Evolutionary conservation across 2,113 vertebrate species (phyloP).

Genomic region (Micronisus gabar): DNA sequence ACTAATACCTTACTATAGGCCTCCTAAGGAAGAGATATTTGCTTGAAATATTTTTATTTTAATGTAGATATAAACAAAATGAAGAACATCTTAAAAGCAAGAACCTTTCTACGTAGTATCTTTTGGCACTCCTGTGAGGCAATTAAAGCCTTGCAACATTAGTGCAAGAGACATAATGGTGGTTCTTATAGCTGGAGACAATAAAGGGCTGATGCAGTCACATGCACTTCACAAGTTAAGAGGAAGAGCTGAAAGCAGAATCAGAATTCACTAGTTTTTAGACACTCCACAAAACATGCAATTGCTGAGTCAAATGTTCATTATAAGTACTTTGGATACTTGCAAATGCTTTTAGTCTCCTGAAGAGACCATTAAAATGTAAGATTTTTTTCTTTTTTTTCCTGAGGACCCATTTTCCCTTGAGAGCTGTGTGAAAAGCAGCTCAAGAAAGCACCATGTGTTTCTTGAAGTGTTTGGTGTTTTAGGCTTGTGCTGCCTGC

Average conservation of each 20-base stretch:
- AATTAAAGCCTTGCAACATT: neutral
- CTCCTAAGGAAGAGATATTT: neutral
- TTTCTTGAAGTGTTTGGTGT: neutral
- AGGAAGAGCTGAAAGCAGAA: neutral
- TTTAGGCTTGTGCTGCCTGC: neutral
- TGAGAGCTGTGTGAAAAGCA: neutral
- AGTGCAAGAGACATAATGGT: neutral
- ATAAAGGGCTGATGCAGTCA: neutral
- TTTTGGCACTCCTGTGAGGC: neutral
- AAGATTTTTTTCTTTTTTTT: neutral
- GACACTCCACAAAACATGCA: neutral
- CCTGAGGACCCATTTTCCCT: neutral
- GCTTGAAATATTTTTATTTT: neutral
- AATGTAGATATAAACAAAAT: neutral
- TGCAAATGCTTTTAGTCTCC: constrained; percentile 2
- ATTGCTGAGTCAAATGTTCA: neutral
- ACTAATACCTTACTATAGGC: neutral
- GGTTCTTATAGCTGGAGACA: neutral
- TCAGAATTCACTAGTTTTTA: neutral
- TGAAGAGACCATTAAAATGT: neutral
- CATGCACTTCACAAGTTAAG: neutral
- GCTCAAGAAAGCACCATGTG: neutral
- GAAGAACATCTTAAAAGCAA: neutral
- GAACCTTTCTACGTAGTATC: neutral
- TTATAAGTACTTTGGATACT: neutral